These are phyloP conservation scores for Hyposoter dolosus DNA, from an alignment of 2,888 invertebrate species.

Conservation along the genomic window DNA sequence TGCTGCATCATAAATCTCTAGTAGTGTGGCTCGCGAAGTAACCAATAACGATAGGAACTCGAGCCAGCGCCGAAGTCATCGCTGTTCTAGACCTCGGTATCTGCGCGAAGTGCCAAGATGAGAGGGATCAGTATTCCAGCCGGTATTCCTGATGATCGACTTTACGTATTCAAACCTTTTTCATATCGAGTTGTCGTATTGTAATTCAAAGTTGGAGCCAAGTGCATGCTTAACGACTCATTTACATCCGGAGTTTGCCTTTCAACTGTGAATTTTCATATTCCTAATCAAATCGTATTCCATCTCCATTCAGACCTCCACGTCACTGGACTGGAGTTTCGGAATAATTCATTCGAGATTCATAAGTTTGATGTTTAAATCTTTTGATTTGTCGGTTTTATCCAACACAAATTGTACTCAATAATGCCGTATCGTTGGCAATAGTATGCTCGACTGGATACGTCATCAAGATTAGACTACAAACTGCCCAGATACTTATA, in stretches of 20 bases:
- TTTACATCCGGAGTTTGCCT: neutral
- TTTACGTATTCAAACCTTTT: neutral
- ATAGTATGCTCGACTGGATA: conserved; percentile 6
- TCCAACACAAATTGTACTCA: neutral
- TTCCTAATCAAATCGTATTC: neutral
- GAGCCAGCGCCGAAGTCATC: no score
- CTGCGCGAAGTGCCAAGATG: neutral
- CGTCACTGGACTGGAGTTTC: neutral
- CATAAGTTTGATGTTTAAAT: neutral
- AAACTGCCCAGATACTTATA: conserved; percentile 2
- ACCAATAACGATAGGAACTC: neutral
- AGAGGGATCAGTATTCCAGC: neutral
- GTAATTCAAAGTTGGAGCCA: neutral
- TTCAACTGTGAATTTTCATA: neutral
- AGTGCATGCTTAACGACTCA: neutral
- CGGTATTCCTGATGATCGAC: neutral
- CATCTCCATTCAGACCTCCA: neutral
- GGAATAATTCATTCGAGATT: neutral
- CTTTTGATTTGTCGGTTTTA: neutral
- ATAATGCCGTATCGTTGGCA: neutral
- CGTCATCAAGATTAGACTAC: neutral
- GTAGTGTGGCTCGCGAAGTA: neutral
- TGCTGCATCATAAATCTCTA: no score
- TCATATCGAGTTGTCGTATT: neutral
- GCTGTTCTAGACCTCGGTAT: neutral